These are phyloP conservation scores for Cichladusa arquata DNA, from an alignment of 2,113 vertebrate genomes.

Conservation along the genomic window DNA sequence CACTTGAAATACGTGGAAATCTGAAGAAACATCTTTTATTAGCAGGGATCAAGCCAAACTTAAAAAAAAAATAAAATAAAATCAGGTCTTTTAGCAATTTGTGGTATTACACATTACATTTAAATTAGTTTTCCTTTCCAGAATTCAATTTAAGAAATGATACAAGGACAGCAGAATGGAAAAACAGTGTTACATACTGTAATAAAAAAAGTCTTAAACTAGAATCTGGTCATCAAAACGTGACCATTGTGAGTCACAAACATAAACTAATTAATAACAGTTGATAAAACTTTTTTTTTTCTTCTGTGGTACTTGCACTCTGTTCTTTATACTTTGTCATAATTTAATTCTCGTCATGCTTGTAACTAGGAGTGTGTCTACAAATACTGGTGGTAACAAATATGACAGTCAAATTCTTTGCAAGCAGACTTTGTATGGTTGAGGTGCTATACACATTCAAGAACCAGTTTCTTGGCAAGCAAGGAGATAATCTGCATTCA, in stretches of 20 bases:
- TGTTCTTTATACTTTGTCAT: background rate
- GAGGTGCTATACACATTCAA: background rate
- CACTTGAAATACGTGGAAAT: slow-evolving; percentile 17
- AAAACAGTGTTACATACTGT: background rate
- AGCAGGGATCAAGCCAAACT: background rate
- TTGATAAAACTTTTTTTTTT: background rate
- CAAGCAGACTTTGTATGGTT: background rate
- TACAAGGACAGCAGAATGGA: background rate
- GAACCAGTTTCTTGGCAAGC: background rate
- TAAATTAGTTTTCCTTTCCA: background rate
- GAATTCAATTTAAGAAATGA: background rate
- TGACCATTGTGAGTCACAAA: background rate
- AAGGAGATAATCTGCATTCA: background rate
- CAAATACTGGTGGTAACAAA: background rate
- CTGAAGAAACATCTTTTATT: background rate
- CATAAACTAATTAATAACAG: background rate
- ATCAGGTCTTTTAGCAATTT: background rate
- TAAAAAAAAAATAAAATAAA: background rate
- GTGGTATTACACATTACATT: background rate
- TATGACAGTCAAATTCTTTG: background rate
- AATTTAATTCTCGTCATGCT: background rate
- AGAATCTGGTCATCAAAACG: background rate
- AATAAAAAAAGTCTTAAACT: background rate
- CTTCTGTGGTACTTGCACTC: background rate
- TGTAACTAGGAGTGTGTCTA: background rate